Evolutionary conservation across 2,888 invertebrate species (phyloP).

Genomic region (Trypoxylon attenuatum): DNA sequence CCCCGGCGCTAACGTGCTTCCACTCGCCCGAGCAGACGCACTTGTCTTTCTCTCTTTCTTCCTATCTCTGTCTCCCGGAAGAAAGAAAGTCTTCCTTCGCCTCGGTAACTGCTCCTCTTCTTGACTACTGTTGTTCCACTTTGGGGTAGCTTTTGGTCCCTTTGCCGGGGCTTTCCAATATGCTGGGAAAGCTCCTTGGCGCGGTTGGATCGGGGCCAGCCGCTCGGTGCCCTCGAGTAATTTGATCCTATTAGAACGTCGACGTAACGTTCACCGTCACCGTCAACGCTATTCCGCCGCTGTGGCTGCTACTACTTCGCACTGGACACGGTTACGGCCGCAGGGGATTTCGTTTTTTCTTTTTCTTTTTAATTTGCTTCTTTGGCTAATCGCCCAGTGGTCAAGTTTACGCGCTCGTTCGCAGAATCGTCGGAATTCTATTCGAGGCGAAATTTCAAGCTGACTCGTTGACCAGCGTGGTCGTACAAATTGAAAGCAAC

Average conservation of each 20-base stretch:
- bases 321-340: too few species aligned
- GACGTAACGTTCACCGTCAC: not conserved
- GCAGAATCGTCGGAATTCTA: too few species aligned
- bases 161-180: slow-evolving; percentile 25
- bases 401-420: too few species aligned
- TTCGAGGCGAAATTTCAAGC: not conserved
- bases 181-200: slow-evolving; percentile 7
- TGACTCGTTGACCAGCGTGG: not conserved
- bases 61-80: too few species aligned
- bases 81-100: too few species aligned
- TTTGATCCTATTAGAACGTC: slow-evolving; percentile 38
- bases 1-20: slow-evolving; percentile 15
- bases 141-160: too few species aligned
- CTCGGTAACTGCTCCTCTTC: too few species aligned
- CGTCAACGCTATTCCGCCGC: not conserved
- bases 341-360: too few species aligned
- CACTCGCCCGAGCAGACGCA: not conserved
- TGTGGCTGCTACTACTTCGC: not conserved
- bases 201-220: not conserved
- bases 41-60: too few species aligned
- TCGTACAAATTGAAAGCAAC: not conserved
- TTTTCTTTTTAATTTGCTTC: not conserved
- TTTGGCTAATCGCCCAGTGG: not conserved
- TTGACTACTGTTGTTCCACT: too few species aligned
- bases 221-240: slow-evolving; percentile 22